Evolutionary conservation across 2,113 vertebrate species (phyloP), one percentile per base, ranked within the genome.

Genomic region (Prunella himalayana): DNA sequence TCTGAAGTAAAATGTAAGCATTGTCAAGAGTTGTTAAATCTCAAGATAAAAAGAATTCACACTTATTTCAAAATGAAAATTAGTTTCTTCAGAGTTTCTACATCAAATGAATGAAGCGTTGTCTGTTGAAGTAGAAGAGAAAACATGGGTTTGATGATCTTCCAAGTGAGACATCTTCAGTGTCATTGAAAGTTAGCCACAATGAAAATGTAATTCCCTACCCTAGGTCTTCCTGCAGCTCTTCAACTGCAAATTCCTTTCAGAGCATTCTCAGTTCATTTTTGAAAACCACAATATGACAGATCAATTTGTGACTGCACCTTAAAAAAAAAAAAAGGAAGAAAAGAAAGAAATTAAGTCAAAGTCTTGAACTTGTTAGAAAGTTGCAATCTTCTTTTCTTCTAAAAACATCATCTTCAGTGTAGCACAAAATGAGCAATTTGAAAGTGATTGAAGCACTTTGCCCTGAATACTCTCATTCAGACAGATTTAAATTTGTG

Each of bases 21-120:
- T 94, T 87, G 54, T 90, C 87, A 85, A 72, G 78, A 82, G 82
- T 63, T 88, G 82, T 94, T 95, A 94, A 96, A 94, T 94, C 70
- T 82, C 30, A 82, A 77, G 91, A 94, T 94, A 86, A 94, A 97
- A 96, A 91, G 84, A 90, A 95, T 94, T 97, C 90, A 91, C 94
- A 95, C 90, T 95, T 89, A 94, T 91, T 95, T 95, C 87, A 82
- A 66, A 95, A 95, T 91, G 90, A 93, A 96, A 95, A 96, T 96
- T 77, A 96, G 87, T 93, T 95, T 93, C 84, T 91, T 95, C 90
- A 88, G 82, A 84, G 76, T 69, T 93, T 91, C 84, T 77, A 44
- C 89, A 93, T 95, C 84, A 96, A 90, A 93, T 95, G 82, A 91
- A 91, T 80, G 82, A 77, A 95, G 51, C 63, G 85, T 89, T 95